phyloP scores from a whole-genome alignment of 2,113 vertebrate species.

The Polypterus bichir region DNA sequence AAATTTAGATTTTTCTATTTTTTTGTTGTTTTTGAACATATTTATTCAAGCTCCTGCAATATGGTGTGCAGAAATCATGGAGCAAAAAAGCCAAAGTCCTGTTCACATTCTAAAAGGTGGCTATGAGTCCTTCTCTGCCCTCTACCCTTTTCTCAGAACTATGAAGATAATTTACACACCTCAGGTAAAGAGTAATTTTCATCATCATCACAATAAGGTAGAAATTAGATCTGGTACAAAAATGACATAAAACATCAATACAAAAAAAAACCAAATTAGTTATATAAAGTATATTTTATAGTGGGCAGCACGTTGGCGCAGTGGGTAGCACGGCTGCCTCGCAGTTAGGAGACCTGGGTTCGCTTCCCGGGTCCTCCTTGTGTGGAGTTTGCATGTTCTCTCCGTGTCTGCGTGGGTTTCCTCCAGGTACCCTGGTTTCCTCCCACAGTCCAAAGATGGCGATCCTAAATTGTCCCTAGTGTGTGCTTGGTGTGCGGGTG shows the following conservation, averaged over 20 bases:
- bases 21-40: not conserved
- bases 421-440: too few relatives aligned
- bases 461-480: too few relatives aligned
- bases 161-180: constrained; percentile 65
- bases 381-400: too few relatives aligned
- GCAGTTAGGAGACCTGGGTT: too few relatives aligned
- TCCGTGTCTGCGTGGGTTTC: too few relatives aligned
- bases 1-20: not conserved
- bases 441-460: too few relatives aligned
- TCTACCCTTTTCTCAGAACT: constrained; percentile 58
- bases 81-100: constrained; percentile 30
- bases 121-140: constrained; percentile 51
- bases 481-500: too few relatives aligned
- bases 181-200: constrained; percentile 39
- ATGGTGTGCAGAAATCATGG: constrained; percentile 34
- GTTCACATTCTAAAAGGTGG: constrained; percentile 59
- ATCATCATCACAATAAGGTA: not conserved
- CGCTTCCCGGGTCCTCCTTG: too few relatives aligned
- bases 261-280: not conserved
- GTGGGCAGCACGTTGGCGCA: too few relatives aligned
- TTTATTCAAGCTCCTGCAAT: constrained; percentile 29
- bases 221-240: not conserved
- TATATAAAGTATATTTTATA: not conserved
- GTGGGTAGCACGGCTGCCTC: too few relatives aligned
- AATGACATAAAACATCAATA: not conserved